Evolutionary conservation across 2,113 vertebrate genomes (phyloP).

Genomic region (Protobothrops mucrosquamatus): DNA sequence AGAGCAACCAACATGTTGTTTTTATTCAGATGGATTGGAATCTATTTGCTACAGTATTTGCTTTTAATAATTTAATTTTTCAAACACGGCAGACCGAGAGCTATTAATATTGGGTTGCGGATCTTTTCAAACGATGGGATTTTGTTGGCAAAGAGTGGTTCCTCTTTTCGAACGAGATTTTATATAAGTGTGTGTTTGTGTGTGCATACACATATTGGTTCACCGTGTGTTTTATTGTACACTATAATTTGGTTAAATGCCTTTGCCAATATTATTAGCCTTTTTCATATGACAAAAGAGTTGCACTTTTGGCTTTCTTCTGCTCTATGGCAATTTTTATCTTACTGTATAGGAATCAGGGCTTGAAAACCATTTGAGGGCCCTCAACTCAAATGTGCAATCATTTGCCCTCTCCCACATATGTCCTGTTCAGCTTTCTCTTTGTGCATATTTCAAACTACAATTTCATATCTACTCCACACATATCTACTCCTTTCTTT

Average conservation of each 20-base stretch:
- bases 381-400: neutral
- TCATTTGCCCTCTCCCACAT: neutral
- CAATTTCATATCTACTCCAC: neutral
- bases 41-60: constrained; percentile 79
- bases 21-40: constrained; percentile 78
- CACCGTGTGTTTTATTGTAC: neutral
- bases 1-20: constrained; percentile 71
- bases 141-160: constrained; percentile 51
- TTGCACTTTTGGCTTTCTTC: no score
- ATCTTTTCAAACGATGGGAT: constrained; percentile 59
- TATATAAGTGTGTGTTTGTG: neutral
- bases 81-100: constrained; percentile 61
- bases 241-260: neutral
- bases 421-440: neutral
- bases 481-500: neutral
- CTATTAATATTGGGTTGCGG: constrained; percentile 76
- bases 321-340: neutral
- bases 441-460: neutral
- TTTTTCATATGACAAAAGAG: neutral
- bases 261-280: neutral
- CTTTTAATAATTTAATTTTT: constrained; percentile 84
- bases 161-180: neutral
- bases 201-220: neutral
- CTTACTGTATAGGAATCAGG: no score
- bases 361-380: neutral